Conservation (phyloP, 2,888 invertebrate species). For the Drosophila glabriapex region DNA sequence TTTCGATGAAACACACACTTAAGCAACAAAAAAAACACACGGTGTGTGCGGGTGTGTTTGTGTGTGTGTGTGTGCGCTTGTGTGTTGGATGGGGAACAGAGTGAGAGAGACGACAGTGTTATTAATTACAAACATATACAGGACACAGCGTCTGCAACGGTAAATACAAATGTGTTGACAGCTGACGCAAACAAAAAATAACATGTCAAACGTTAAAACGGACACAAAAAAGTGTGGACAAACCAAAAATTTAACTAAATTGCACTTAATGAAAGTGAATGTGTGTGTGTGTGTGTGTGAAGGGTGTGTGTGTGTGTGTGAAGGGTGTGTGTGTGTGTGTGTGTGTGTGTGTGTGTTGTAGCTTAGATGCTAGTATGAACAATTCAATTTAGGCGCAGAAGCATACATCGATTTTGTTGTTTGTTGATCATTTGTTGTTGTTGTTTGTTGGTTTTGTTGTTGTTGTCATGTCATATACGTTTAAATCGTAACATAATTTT, state of each 20-base stretch:
- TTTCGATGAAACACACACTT: conserved; percentile 35
- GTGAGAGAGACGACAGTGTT: conserved; percentile 8
- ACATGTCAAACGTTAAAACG: conserved; percentile 11
- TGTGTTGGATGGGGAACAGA: conserved; percentile 21
- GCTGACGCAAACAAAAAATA: conserved; percentile 1
- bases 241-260: conserved; percentile 58
- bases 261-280: conserved; percentile 47
- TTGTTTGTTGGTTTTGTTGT: conserved; percentile 32
- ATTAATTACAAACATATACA: conserved; percentile 17
- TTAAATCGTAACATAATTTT: conserved; percentile 14
- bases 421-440: conserved; percentile 22
- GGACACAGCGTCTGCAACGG: conserved; percentile 4
- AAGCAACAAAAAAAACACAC: neutral
- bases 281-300: conserved; percentile 7
- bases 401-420: conserved; percentile 29
- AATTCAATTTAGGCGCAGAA: conserved; percentile 45
- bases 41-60: neutral
- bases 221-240: conserved; percentile 3
- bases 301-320: conserved; percentile 12
- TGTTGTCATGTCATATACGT: conserved; percentile 35
- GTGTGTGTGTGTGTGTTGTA: conserved; percentile 25
- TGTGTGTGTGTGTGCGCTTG: conserved; percentile 14
- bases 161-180: conserved; percentile 20
- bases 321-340: conserved; percentile 6
- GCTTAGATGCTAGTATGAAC: conserved; percentile 45